A percentile compares a stretch with the other conserved stretches of the same genome.
Evolutionary conservation across 2,797 vertebrate genomes (phyloP).

Genomic region (Rhabdophis nuchalis): DNA sequence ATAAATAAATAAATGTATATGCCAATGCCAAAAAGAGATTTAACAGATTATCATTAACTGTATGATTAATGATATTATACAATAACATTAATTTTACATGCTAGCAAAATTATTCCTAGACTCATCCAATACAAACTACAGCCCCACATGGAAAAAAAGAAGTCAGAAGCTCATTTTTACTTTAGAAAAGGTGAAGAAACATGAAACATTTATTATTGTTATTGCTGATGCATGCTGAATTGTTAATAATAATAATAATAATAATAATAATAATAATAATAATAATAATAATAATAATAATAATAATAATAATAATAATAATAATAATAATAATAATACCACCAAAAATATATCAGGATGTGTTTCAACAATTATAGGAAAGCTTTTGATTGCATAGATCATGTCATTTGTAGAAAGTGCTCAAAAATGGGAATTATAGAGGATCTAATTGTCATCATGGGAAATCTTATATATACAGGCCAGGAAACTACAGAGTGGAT

Average conservation of each 20-base stretch:
- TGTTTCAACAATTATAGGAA: not conserved
- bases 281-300: not conserved
- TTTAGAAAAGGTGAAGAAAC: not conserved
- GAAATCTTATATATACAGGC: not conserved
- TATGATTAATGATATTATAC: not conserved
- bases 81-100: not conserved
- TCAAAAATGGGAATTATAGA: not conserved
- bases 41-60: not conserved
- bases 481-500: not conserved
- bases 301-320: not conserved
- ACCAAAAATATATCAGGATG: not conserved
- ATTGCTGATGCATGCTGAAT: not conserved
- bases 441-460: not conserved
- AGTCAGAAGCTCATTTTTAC: not conserved
- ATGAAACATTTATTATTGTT: not conserved
- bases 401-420: not conserved
- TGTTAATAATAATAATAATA: not conserved
- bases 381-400: not conserved
- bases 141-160: not conserved
- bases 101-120: not conserved
- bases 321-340: not conserved
- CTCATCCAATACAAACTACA: not conserved
- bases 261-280: not conserved
- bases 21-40: not conserved
- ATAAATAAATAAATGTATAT: not conserved